phyloP scores from a whole-genome alignment of 2,797 vertebrate genomes.

The Eremophila alpestris region DNA sequence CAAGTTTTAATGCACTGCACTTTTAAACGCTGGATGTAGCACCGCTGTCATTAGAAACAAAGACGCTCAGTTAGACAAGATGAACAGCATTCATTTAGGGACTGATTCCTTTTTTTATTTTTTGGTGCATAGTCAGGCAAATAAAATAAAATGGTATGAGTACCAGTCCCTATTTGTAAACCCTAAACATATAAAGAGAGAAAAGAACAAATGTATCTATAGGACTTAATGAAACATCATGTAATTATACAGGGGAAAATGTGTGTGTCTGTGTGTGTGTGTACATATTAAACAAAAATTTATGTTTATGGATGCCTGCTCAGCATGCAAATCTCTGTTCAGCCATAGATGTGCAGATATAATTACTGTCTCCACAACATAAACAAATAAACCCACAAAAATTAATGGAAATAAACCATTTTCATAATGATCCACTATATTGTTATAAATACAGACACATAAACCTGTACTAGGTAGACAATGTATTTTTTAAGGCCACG shows the following conservation, averaged over 20 bases:
- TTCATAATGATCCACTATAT: neutral
- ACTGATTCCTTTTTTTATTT: neutral
- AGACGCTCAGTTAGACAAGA: slow-evolving; percentile 27
- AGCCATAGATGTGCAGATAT: neutral
- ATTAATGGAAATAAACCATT: slow-evolving; percentile 2
- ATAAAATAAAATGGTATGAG: slow-evolving; percentile 1
- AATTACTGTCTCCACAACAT: neutral
- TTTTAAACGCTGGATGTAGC: slow-evolving; percentile 32
- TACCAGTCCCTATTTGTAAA: neutral
- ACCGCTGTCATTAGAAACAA: slow-evolving; percentile 26
- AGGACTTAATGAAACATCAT: neutral
- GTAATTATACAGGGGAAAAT: neutral
- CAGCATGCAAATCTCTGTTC: slow-evolving; percentile 32
- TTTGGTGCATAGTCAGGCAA: neutral
- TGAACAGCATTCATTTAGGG: slow-evolving; percentile 3
- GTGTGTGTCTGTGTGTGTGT: neutral
- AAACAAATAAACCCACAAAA: neutral
- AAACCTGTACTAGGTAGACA: neutral
- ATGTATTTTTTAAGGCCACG: slow-evolving; percentile 19
- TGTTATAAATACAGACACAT: neutral
- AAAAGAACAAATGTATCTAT: neutral
- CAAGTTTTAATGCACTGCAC: neutral
- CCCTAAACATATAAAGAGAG: neutral
- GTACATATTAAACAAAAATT: neutral
- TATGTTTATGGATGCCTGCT: slow-evolving; percentile 12